These are phyloP conservation scores for Taphrorychus bicolor DNA, from an alignment of 2,888 invertebrate genomes.

Conservation along the genomic window DNA sequence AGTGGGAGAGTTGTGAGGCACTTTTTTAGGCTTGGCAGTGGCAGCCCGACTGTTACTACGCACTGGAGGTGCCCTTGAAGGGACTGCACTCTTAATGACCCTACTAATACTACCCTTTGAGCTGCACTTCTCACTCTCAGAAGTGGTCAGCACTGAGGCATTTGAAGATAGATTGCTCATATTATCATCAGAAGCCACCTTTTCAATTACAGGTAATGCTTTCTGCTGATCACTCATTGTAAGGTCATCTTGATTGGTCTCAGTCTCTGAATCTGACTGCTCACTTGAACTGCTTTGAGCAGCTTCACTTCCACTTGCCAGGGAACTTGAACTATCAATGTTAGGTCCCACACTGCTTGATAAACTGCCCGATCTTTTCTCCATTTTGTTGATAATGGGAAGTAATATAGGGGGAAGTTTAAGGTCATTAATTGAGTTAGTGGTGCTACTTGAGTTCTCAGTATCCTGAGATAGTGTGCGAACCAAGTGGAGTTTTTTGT, in stretches of 20 bases:
- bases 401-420: constrained; percentile 75
- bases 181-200: constrained; percentile 45
- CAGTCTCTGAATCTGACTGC: constrained; percentile 43
- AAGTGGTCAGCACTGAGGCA: constrained; percentile 36
- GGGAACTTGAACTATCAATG: constrained; percentile 66
- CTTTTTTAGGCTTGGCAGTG: constrained; percentile 67
- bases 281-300: constrained; percentile 38
- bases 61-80: constrained; percentile 38
- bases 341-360: constrained; percentile 77
- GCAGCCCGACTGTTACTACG: constrained; percentile 60
- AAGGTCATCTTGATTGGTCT: constrained; percentile 24
- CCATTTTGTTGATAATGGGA: constrained; percentile 72
- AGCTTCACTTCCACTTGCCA: constrained; percentile 53
- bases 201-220: neutral
- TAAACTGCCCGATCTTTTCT: constrained; percentile 66
- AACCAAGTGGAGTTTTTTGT: constrained; percentile 62
- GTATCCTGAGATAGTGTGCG: constrained; percentile 65
- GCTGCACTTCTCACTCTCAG: constrained; percentile 44
- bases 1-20: constrained; percentile 62
- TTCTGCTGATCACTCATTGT: neutral
- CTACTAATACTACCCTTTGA: constrained; percentile 44
- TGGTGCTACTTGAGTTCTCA: constrained; percentile 67
- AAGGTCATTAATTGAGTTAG: constrained; percentile 66
- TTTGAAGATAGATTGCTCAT: constrained; percentile 41
- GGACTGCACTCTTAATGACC: constrained; percentile 49